Conservation (phyloP, 2,888 invertebrate genomes). For the Nasonovia ribisnigri region DNA sequence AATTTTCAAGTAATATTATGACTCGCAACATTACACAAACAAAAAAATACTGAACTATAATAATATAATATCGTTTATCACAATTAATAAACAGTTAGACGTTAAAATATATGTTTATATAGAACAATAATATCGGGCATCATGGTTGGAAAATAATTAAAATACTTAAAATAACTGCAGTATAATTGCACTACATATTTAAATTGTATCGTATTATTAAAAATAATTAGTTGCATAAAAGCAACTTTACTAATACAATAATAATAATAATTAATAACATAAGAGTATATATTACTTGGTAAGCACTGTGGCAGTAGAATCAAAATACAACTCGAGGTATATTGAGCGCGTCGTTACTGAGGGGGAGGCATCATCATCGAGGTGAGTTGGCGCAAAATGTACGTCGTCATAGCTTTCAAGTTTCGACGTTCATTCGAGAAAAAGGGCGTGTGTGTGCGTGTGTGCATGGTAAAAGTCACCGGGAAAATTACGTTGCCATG, state of each 20-base stretch:
- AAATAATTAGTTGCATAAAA: not conserved
- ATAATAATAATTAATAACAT: not conserved
- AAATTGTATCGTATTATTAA: not conserved
- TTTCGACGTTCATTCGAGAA: not conserved
- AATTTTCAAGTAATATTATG: not conserved
- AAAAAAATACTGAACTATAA: not conserved
- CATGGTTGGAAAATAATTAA: not conserved
- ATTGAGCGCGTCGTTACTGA: not conserved
- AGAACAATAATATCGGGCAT: not conserved
- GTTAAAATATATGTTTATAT: not conserved
- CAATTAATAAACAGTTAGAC: not conserved
- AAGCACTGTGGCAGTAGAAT: not conserved
- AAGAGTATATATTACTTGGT: not conserved
- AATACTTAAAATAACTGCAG: not conserved
- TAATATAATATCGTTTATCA: not conserved
- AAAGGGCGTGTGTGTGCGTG: not conserved
- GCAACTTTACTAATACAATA: not conserved
- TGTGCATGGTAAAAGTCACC: not conserved
- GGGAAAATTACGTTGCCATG: conserved; percentile 34
- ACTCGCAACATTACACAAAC: not conserved
- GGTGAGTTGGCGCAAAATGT: not conserved
- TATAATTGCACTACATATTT: not conserved
- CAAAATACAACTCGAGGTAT: not conserved
- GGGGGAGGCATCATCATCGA: not conserved
- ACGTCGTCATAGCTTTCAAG: not conserved